phyloP scores from a whole-genome alignment of 2,888 invertebrate species.

The Tipula confusa region DNA sequence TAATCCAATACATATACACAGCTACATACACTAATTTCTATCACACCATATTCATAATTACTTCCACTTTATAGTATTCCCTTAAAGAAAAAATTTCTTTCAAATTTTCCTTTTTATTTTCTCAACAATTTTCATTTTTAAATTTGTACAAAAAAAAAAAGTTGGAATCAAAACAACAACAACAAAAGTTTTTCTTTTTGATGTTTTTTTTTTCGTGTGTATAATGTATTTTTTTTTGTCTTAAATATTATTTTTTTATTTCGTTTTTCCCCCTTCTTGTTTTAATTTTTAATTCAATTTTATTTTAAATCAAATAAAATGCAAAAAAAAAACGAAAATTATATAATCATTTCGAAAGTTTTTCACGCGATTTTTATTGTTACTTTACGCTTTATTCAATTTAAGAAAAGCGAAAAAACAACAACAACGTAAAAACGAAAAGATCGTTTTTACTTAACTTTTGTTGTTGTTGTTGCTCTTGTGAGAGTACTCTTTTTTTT shows the following conservation, averaged over 20 bases:
- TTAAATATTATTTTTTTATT: not conserved
- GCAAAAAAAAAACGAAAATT: slow-evolving; percentile 3
- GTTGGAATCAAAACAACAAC: not conserved
- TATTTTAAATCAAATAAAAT: slow-evolving; percentile 9
- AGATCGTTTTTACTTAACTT: slow-evolving; percentile 20
- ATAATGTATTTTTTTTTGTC: too few species aligned
- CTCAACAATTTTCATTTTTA: not conserved
- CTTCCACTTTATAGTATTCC: not conserved
- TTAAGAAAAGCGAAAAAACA: not conserved
- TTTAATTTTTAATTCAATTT: slow-evolving; percentile 14
- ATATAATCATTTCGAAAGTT: slow-evolving; percentile 25
- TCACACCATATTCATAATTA: not conserved
- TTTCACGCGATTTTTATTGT: slow-evolving; percentile 25
- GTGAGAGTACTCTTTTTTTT: not conserved
- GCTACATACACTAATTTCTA: not conserved
- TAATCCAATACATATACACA: not conserved
- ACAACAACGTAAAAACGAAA: not conserved
- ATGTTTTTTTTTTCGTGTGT: not conserved
- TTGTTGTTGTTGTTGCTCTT: not conserved
- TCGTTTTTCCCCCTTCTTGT: not conserved
- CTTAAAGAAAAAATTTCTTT: not conserved
- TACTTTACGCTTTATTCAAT: slow-evolving; percentile 25
- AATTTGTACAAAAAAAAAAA: not conserved
- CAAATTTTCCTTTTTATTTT: not conserved
- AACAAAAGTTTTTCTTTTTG: not conserved